Evolutionary conservation across 2,888 invertebrate species (phyloP).

Genomic region (Crepidodera aurea): DNA sequence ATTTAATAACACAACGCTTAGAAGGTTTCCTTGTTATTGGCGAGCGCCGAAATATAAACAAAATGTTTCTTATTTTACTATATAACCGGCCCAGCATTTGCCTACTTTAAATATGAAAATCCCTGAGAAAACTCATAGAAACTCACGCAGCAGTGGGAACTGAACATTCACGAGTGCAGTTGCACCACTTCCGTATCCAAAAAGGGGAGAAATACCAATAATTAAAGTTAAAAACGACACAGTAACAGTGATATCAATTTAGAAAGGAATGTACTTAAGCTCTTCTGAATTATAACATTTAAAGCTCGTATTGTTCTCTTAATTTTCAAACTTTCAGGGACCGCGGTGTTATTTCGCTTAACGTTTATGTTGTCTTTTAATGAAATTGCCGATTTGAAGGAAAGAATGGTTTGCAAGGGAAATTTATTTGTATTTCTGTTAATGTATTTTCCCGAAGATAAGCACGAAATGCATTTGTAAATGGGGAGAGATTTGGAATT

Average conservation of each 20-base stretch:
- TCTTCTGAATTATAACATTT: constrained; percentile 26
- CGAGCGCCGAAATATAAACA: too few relatives aligned
- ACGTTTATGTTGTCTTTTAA: constrained; percentile 19
- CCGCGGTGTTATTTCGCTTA: constrained; percentile 19
- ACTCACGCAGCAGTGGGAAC: too few relatives aligned
- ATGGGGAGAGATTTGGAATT: too few relatives aligned
- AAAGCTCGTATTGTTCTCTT: constrained; percentile 25
- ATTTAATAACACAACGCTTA: too few relatives aligned
- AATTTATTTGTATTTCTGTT: constrained; percentile 21
- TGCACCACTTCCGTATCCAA: too few relatives aligned
- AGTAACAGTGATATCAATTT: constrained; percentile 27
- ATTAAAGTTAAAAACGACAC: constrained; percentile 22
- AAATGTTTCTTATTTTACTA: too few relatives aligned
- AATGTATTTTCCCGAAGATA: too few relatives aligned
- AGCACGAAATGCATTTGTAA: too few relatives aligned
- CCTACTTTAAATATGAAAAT: too few relatives aligned
- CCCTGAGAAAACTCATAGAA: too few relatives aligned
- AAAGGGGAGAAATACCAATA: constrained; percentile 14
- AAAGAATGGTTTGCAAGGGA: constrained; percentile 18
- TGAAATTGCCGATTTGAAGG: constrained; percentile 10
- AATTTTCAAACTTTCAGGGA: constrained; percentile 26
- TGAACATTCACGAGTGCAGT: neutral
- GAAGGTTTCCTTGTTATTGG: too few relatives aligned
- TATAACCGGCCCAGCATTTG: too few relatives aligned
- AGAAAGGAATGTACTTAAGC: constrained; percentile 27